Evolutionary conservation across 1,140 invertebrate species (phyloP), one percentile per base, ranked within the genome.

Genomic region (Hetaerina americana): DNA sequence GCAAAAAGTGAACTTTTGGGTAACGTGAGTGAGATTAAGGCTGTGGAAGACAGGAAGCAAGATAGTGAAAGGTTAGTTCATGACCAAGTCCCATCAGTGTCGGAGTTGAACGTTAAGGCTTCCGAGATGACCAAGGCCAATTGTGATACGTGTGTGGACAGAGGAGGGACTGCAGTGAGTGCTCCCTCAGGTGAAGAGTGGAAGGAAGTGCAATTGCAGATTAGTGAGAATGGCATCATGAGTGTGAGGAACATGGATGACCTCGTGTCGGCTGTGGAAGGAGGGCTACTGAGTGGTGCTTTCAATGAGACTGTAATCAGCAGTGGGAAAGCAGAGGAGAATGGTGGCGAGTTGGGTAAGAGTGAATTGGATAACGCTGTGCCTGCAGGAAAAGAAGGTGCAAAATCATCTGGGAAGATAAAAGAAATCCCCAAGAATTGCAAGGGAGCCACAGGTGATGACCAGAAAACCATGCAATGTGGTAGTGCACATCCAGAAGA

Each of bases 151-250:
- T 57, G 40, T 57, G 2, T 12, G 15, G 40, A 57, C 22, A n/a
- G n/a, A n/a, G n/a, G n/a, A n/a, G n/a, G n/a, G n/a, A n/a, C n/a
- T n/a, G n/a, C n/a, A n/a, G 40, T 57, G 40, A n/a, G 79, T 1
- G 74, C 77, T 70, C 74, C 71, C 0, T 68, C 74, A n/a, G 82
- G 83, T 27, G 77, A 78, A 10, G 82, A 84, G 66, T 87, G 86
- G 84, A 88, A 88, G 76, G 88, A 89, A 78, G 88, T 89, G 31
- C 87, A 89, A 73, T 77, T 90, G 18, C 84, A 87, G 76, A 89
- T 89, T 71, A 89, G 87, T 72, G 88, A 90, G 78, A 88, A 85
- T 72, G 88, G 88, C 27, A 85, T 88, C 25, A 89, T 89, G 84
- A 87, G 87, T 77, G 86, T 87, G 15, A 85, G 84, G 1, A 83